phyloP scores from a whole-genome alignment of 2,888 invertebrate genomes.

The Hedya salicella region DNA sequence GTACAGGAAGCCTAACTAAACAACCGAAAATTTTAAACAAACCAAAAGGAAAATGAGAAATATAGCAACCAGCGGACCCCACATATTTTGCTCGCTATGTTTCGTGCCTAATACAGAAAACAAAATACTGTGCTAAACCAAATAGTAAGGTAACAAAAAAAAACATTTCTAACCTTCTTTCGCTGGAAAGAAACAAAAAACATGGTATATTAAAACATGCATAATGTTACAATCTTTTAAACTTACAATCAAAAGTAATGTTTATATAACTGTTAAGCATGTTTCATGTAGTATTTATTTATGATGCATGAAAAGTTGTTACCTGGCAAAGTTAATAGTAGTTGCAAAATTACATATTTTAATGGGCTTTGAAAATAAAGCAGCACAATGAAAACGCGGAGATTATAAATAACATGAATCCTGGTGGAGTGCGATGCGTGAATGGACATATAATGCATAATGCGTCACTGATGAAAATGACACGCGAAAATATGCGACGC shows the following conservation, averaged over 20 bases:
- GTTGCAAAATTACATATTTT: constrained; percentile 1
- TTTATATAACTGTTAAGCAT: background rate
- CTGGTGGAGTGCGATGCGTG: constrained; percentile 41
- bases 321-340: constrained; percentile 1
- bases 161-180: constrained; percentile 73
- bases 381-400: constrained; percentile 13
- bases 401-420: constrained; percentile 33
- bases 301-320: constrained; percentile 1
- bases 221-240: constrained; percentile 9
- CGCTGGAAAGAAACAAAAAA: constrained; percentile 71
- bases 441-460: constrained; percentile 54
- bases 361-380: constrained; percentile 20
- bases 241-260: background rate
- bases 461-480: constrained; percentile 57
- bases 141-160: constrained; percentile 45
- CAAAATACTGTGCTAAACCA: constrained; percentile 24
- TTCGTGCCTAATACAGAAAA: background rate
- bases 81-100: background rate
- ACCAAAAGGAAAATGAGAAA: too few species aligned
- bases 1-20: too few species aligned
- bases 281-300: background rate
- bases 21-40: too few species aligned
- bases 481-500: constrained; percentile 48
- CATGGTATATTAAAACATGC: constrained; percentile 48
- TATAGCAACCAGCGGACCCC: too few species aligned